Base-by-base conservation (phyloP, 2,888 invertebrate species). In the Hydriomena furcata region DNA sequence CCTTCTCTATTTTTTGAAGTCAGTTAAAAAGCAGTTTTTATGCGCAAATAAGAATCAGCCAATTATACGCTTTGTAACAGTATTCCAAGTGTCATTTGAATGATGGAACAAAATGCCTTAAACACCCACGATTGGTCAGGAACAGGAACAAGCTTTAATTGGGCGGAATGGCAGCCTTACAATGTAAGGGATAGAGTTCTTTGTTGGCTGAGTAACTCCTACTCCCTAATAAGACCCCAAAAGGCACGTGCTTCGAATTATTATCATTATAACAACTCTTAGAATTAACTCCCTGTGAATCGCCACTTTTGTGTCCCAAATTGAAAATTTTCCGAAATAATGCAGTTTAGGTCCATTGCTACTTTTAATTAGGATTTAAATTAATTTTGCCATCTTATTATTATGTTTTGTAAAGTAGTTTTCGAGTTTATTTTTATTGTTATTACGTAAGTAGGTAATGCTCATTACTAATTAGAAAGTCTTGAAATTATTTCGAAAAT, bases 241-340 rank as follows among this genome's bases (percentile, higher is more conserved):
- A 54, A 45, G 57, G 58, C 55, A 58, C 60, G 58, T 55, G 60
- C 49, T 28, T 50, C 23, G 60, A 58, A 60, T 60, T 58, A 56
- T 51, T 55, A 60, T 60, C 35, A 58, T 60, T 58, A 55, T 58
- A 55, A 46, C 46, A 47, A 44, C 58, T 52, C 55, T 58, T 55
- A 36, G 55, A 58, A 54, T 58, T 47, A 55, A 60, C 57, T 58
- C 52, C 8, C 40, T 44, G 51, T 38, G 28, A 49, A 55, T 55
- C 45, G 53, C 52, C 44, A 56, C 44, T 37, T 52, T 52, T 47
- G 38, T 31, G 47, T 13, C 10, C 25, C 11, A 40, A 60, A 55
- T 60, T 58, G 58, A 60, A 55, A 55, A 55, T 55, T 55, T 51
- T 30, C 40, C 8, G 47, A 46, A 43, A 52, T 52, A 52, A 52